Evolutionary conservation across 2,888 invertebrate species (phyloP).

Genomic region (Hartigia nigra): DNA sequence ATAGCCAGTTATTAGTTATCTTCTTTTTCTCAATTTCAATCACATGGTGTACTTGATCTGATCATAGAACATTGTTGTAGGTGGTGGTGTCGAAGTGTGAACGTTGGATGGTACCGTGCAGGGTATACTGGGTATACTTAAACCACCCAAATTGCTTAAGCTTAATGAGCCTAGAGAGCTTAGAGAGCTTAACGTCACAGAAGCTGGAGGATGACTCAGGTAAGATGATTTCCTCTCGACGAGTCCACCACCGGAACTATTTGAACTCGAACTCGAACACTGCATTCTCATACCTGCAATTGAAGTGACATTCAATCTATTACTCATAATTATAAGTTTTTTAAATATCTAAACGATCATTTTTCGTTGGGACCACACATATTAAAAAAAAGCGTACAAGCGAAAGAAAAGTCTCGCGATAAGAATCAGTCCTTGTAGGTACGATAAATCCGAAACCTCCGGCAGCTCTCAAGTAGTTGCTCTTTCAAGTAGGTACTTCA

Average conservation of each 20-base stretch:
- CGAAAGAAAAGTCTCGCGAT: slow-evolving; percentile 25
- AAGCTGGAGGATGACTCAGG: slow-evolving; percentile 47
- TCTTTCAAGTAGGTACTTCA: slow-evolving; percentile 52
- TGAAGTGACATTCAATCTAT: slow-evolving; percentile 7
- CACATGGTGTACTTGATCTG: slow-evolving; percentile 59
- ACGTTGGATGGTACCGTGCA: slow-evolving; percentile 49
- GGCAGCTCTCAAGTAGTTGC: slow-evolving; percentile 41
- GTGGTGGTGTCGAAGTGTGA: slow-evolving; percentile 47
- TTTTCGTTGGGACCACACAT: slow-evolving; percentile 35
- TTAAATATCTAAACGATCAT: not conserved
- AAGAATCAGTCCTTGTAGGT: slow-evolving; percentile 40
- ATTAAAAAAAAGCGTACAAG: slow-evolving; percentile 19
- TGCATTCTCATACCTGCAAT: slow-evolving; percentile 58
- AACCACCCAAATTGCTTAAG: slow-evolving; percentile 53
- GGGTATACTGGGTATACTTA: slow-evolving; percentile 52
- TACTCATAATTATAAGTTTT: not conserved
- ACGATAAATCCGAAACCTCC: slow-evolving; percentile 50
- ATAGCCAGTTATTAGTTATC: not conserved
- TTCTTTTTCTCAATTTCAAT: not conserved
- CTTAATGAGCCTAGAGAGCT: slow-evolving; percentile 53
- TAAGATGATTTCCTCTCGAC: slow-evolving; percentile 58
- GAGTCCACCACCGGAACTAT: slow-evolving; percentile 54
- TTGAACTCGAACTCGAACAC: slow-evolving; percentile 54
- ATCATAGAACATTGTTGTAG: slow-evolving; percentile 58
- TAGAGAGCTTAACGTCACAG: slow-evolving; percentile 52